Base-by-base conservation (phyloP, 2,797 vertebrate genomes). In the Lutra lutra region DNA sequence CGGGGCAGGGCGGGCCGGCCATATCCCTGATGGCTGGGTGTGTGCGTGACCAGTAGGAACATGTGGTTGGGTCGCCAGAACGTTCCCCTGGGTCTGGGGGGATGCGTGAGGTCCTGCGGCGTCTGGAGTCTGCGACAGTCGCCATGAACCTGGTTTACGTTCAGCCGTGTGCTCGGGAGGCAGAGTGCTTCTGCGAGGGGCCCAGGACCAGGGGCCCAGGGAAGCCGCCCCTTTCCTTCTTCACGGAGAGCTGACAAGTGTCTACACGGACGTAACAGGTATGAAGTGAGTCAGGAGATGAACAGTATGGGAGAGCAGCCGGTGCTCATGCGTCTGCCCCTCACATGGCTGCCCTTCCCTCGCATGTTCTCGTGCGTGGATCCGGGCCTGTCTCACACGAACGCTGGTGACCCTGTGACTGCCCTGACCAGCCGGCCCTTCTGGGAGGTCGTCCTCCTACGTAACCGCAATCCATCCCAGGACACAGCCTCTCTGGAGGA, bases 331-430 rank as follows among this genome's bases (percentile, higher is more conserved):
- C 62, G 2, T n/a, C 62, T 32, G 62, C 15, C 32, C 62, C 62
- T 18, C 27, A 15, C 2, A 3, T 20, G 68, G 72, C 46, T 29
- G 35, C 60, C 2, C 62, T 21, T 5, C 29, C 40, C 60, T 10
- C 21, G 0, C 2, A 0, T 0, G 0, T 35, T 27, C 7, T 1
- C 1, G 32, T 1, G 27, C 17, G 0, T 0, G 75, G 64, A 10
- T 3, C 1, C 4, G 0, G 20, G 10, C 6, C 17, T 6, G 32
- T 18, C 4, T 3, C 5, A 12, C 25, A 2, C 3, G n/a, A 17
- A 13, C 6, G 2, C 5, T 2, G 5, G 0, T 25, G 70, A 38
- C 25, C 48, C 21, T 14, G 3, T 13, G 10, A 1, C 38, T 0
- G 6, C 27, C 83, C 1, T 4, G 43, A 25, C 25, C 23, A 1